Conservation (phyloP, 2,797 vertebrate genomes). For the Anguilla megastoma region DNA sequence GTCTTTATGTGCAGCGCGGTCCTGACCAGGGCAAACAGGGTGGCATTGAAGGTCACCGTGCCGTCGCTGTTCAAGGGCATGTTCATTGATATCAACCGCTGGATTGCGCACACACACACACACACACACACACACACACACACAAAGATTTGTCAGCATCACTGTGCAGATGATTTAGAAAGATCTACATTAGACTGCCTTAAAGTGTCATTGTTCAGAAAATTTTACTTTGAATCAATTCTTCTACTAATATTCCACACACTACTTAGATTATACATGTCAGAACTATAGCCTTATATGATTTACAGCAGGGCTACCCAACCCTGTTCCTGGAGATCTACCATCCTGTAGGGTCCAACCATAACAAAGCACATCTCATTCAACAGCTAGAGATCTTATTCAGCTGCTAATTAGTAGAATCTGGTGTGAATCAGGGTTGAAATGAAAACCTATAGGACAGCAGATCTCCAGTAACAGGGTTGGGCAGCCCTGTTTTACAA, state of each 20-base stretch:
- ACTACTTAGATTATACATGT: too few species aligned
- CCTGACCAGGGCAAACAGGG: conserved; percentile 93
- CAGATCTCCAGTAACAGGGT: too few species aligned
- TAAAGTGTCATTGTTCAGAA: neutral
- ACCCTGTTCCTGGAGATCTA: too few species aligned
- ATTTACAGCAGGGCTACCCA: too few species aligned
- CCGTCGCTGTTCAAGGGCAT: conserved; percentile 98
- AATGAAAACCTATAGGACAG: too few species aligned
- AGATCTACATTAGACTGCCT: neutral
- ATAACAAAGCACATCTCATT: too few species aligned
- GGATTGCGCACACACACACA: conserved; percentile 28
- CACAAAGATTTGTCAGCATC: conserved; percentile 1
- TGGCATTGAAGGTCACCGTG: conserved; percentile 97
- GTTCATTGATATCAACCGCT: conserved; percentile 97
- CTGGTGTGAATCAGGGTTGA: too few species aligned
- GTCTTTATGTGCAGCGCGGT: conserved; percentile 98
- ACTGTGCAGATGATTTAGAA: neutral
- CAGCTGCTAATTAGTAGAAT: too few species aligned
- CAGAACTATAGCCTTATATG: too few species aligned
- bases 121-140: neutral
- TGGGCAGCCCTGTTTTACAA: neutral
- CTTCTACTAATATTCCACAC: neutral
- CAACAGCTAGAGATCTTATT: too few species aligned
- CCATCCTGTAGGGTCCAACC: too few species aligned
- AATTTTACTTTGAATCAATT: neutral